Conservation (phyloP, 2,113 vertebrate genomes). For the Campylomormyrus numenius region DNA sequence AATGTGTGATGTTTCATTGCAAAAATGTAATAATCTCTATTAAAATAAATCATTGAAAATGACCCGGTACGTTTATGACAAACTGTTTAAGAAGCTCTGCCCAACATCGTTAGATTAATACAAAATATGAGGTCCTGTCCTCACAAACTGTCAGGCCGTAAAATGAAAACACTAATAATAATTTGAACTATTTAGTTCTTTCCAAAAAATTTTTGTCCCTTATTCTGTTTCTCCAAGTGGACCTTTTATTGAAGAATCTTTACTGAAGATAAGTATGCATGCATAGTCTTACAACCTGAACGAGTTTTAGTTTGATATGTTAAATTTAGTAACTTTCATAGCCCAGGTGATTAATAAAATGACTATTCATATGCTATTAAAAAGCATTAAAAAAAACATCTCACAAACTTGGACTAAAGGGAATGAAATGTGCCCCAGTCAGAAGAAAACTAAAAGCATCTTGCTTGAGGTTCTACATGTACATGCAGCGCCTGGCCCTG, state of each 20-base stretch:
- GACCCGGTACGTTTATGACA: background rate
- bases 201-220: background rate
- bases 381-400: background rate
- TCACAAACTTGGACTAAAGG: background rate
- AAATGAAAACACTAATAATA: background rate
- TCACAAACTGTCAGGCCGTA: background rate
- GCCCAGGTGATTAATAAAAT: background rate
- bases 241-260: background rate
- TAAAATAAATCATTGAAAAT: background rate
- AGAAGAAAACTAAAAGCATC: background rate
- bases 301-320: background rate
- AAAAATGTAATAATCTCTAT: background rate
- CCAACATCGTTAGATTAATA: background rate
- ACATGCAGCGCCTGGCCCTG: background rate
- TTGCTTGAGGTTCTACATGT: background rate
- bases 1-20: background rate
- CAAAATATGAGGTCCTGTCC: background rate
- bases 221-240: background rate
- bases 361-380: background rate
- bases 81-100: background rate
- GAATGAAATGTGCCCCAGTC: background rate
- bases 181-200: background rate
- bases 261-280: background rate
- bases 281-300: background rate
- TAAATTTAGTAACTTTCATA: background rate